Percentiles rank a stretch among this genome's conserved stretches.
These are phyloP conservation scores for Girardia tigrina DNA, from an alignment of 2,888 invertebrate species.

Conservation along the genomic window DNA sequence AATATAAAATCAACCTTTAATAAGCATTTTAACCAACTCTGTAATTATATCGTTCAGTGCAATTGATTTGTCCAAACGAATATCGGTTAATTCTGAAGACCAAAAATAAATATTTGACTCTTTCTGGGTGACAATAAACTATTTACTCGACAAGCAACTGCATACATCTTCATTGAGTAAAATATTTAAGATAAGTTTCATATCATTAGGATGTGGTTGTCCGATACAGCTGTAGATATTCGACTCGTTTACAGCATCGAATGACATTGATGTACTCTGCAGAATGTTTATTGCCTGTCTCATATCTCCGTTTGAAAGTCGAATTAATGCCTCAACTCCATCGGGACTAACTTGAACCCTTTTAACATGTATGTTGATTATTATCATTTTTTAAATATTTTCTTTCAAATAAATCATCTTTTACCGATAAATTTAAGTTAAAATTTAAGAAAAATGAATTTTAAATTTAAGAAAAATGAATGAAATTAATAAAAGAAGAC, in stretches of 20 bases:
- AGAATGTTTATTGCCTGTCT: conserved; percentile 84
- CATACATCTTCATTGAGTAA: conserved; percentile 64
- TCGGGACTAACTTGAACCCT: conserved; percentile 72
- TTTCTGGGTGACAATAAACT: conserved; percentile 53
- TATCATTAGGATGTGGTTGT: conserved; percentile 65
- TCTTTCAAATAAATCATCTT: too few species aligned
- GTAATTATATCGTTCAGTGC: neutral
- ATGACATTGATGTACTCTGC: conserved; percentile 76
- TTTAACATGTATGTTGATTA: too few species aligned
- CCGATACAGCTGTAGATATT: conserved; percentile 89
- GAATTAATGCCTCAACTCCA: conserved; percentile 73
- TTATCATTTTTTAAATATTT: too few species aligned
- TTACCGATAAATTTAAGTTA: neutral
- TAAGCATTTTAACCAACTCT: conserved; percentile 28
- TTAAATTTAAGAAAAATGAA: neutral
- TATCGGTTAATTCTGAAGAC: conserved; percentile 39
- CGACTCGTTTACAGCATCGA: conserved; percentile 70
- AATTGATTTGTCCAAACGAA: neutral
- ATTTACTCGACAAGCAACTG: conserved; percentile 60
- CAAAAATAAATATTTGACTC: conserved; percentile 44
- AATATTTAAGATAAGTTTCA: conserved; percentile 61
- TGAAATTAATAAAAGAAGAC: neutral
- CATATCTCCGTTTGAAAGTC: conserved; percentile 90
- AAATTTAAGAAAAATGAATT: neutral
- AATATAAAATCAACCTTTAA: neutral